Evolutionary conservation across 2,113 vertebrate genomes (phyloP).

Genomic region (Corvus moneduloides): DNA sequence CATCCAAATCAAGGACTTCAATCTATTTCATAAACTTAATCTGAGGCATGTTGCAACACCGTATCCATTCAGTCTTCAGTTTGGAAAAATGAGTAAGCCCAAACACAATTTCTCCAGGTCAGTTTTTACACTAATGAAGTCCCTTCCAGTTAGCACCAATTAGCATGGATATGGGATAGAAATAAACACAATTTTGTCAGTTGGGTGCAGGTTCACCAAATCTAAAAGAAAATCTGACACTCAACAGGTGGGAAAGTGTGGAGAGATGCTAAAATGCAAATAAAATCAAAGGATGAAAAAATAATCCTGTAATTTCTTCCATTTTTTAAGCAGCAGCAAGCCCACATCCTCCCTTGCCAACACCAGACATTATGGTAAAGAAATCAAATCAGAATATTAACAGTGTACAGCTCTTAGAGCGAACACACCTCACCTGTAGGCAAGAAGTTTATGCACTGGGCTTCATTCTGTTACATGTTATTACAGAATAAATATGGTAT

Average conservation of each 20-base stretch:
- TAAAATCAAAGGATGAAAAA: background rate
- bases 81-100: background rate
- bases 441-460: background rate
- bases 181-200: background rate
- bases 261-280: background rate
- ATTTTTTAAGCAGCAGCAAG: background rate
- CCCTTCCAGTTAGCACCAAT: background rate
- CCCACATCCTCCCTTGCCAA: background rate
- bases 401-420: background rate
- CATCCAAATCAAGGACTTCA: background rate
- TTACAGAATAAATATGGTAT: background rate
- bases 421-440: background rate
- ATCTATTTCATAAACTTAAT: background rate
- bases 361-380: background rate
- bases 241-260: background rate
- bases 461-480: background rate
- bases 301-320: background rate
- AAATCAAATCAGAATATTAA: background rate
- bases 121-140: background rate
- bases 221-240: background rate
- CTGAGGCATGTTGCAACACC: background rate
- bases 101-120: background rate
- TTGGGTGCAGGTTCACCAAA: background rate
- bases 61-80: background rate
- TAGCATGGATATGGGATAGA: background rate